Percentiles rank a stretch among this genome's conserved stretches.
phyloP scores from a whole-genome alignment of 2,888 invertebrate species.

The Noctua fimbriata region DNA sequence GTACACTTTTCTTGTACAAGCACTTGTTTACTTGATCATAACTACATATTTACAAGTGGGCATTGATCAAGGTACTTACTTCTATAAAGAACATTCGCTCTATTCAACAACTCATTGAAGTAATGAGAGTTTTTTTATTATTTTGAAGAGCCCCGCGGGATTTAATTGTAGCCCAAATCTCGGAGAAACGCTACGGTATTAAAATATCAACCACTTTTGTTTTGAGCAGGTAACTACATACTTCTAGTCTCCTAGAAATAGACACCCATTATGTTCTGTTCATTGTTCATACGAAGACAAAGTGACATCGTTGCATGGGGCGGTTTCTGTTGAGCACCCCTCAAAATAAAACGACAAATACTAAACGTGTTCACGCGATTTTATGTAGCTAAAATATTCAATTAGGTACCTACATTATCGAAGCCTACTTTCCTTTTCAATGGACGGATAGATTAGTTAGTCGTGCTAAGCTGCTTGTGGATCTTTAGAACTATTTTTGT shows the following conservation, averaged over 20 bases:
- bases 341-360: not conserved
- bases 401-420: not conserved
- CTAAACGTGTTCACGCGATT: not conserved
- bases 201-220: slow-evolving; percentile 8
- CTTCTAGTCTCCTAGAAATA: not conserved
- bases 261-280: not conserved
- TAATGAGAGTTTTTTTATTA: slow-evolving; percentile 15
- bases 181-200: not conserved
- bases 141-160: not conserved
- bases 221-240: not conserved
- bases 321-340: slow-evolving; percentile 6
- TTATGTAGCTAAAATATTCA: not conserved
- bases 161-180: not conserved
- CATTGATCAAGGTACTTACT: slow-evolving; percentile 9
- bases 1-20: slow-evolving; percentile 64
- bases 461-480: not conserved
- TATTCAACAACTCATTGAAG: slow-evolving; percentile 10
- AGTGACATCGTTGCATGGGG: slow-evolving; percentile 1
- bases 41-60: not conserved
- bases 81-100: not conserved
- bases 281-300: slow-evolving; percentile 27
- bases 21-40: slow-evolving; percentile 16
- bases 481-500: not conserved
- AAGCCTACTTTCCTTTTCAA: not conserved
- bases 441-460: not conserved